Evolutionary conservation across 2,797 vertebrate species (phyloP), one percentile per base, ranked within the genome.

Genomic region (Harpagifer antarcticus): DNA sequence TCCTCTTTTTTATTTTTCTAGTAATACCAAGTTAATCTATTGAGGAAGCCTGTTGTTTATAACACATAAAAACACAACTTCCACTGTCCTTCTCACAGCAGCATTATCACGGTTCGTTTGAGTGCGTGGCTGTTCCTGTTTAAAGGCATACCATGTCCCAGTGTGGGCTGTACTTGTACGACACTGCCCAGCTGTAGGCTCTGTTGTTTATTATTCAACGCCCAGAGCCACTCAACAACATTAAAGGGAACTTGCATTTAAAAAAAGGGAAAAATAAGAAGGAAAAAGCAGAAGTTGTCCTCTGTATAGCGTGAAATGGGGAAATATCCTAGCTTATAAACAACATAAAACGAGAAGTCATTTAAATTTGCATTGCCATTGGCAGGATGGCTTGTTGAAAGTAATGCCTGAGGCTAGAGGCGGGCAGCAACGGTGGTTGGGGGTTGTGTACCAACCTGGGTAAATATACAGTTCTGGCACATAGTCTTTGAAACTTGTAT

Each of bases 311-410:
- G 2, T 78, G 57, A 89, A 89, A 81, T 78, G 67, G 83, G 91
- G 87, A 91, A 89, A 90, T 88, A 72, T 78, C 43, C 63, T 37
- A 68, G 58, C 60, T 80, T 69, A 62, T 44, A 89, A 86, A 90
- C 86, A 92, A 87, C 80, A 83, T 72, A 90, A 91, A 91, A 92
- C 3, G 76, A 90, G 92, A 92, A 93, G 92, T 90, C 9, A 3
- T 33, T 23, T 67, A 42, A 64, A 89, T 93, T 91, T 90, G 88
- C 91, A 85, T 90, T 65, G 73, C 31, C 49, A 87, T 83, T 82
- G 77, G 53, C 77, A 67, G 60, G 67, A 53, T 53, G 68, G 74
- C 19, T 81, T 72, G 72, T 85, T 84, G 20, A 87, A 89, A 79
- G 60, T 27, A 67, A 64, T 11, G 77, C 88, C 80, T 61, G 58